Base-by-base conservation (phyloP, 2,888 invertebrate genomes). In the Chaetogeoica ovagalla region DNA sequence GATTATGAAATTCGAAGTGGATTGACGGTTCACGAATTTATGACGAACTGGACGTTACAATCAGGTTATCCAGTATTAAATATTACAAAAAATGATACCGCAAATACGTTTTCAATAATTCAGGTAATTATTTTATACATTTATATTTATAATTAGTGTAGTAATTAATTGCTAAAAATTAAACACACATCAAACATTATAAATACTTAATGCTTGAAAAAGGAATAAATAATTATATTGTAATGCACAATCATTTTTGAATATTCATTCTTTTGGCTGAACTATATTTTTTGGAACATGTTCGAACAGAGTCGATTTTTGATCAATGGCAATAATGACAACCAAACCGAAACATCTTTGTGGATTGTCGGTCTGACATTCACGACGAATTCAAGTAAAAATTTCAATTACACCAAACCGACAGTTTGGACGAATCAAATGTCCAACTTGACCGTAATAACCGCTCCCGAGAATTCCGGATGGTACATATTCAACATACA, bases 1-100 rank as follows among this genome's bases (percentile, higher is more conserved):
- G 2, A 55, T 0, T 21, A 48, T 19, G 39, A 9, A 8, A 7
- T 82, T 2, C 69, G 63, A 4, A 52, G 48, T 19, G 30, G 13
- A 3, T 13, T 82, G 65, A 43, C 66, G 0, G 43, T 77, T 11
- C 1, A 90, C 0, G 90, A 93, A 0, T 88, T 93, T 81, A 91
- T 93, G 90, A 90, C 91, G 84, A 88, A 90, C 0, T 94, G 93
- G 93, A 91, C 92, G 0, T 87, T 89, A 21, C 92, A 93, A 85
- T 88, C 90, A 0, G 92, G 92, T 0, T 92, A 90, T 85, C 93
- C 93, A 0, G 87, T 91, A 0, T 86, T 93, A 6, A 89, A 88
- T 0, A 89, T 92, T 0, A 86, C 85, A 0, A 87, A 90, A 84
- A 87, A 75, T 9, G 87, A 86, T 0, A 87, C 87, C 3, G 82